Conservation (phyloP, 2,888 invertebrate species). For the Drosophila testacea region DNA sequence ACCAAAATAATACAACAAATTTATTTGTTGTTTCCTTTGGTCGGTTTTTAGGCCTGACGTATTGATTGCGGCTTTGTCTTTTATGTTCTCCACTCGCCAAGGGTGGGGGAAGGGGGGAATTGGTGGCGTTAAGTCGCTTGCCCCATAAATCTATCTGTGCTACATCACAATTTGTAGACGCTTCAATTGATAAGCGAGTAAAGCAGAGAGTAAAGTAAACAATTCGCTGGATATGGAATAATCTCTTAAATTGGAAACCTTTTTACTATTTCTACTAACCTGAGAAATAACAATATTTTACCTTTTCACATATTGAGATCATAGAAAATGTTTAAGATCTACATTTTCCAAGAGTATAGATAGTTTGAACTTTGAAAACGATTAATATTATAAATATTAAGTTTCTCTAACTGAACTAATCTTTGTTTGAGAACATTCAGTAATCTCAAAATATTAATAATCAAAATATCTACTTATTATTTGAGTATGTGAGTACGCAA, state of each 20-base stretch:
- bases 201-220: not conserved
- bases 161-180: conserved; percentile 44
- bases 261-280: not conserved
- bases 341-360: no score
- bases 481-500: no score
- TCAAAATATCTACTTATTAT: no score
- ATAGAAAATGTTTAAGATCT: no score
- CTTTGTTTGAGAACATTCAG: no score
- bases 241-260: not conserved
- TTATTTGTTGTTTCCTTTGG: conserved; percentile 65
- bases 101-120: not conserved
- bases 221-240: not conserved
- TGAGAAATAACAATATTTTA: no score
- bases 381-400: no score
- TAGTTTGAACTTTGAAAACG: no score
- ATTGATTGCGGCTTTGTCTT: conserved; percentile 75
- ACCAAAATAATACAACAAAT: conserved; percentile 64
- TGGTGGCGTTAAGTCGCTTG: conserved; percentile 4
- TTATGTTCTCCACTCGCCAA: conserved; percentile 9
- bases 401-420: no score
- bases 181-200: conserved; percentile 39
- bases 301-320: no score
- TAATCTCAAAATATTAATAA: no score
- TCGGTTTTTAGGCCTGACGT: conserved; percentile 34
- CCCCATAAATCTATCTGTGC: conserved; percentile 39